Base-by-base conservation (phyloP, 2,797 vertebrate species). In the Molossus molossus region DNA sequence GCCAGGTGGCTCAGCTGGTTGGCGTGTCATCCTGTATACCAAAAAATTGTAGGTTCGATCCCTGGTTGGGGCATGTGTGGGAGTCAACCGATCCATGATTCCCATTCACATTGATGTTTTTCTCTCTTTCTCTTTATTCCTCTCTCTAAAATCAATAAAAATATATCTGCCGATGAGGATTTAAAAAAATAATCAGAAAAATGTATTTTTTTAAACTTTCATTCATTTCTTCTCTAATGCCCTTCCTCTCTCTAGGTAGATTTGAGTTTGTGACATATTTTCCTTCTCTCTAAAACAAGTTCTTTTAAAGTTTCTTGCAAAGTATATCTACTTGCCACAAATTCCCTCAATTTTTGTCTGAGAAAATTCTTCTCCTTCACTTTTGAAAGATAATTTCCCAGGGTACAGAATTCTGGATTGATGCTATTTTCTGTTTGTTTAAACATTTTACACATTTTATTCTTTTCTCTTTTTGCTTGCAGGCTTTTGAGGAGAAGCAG, bases 281-380 rank as follows among this genome's bases (percentile, higher is more conserved):
- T 75, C 53, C 58, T 81, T 75, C 70, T 67, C 60, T 50, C 82
- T 60, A 29, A 70, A 33, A 73, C 29, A 58, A 48, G 29, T 72
- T 81, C 62, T 85, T 87, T 86, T 80, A 53, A 70, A 10, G 62
- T 72, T 62, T 45, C 65, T 80, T 73, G 33, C 58, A 65, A 86
- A 18, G 58, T 29, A 81, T 18, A 72, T 65, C 57, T 50, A 73
- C 13, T 73, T 58, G 75, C 18, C 48, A 91, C 58, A 91, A 73
- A 67, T 81, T 50, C 40, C 58, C 50, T 67, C 58, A 58, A 50
- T 67, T 87, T 81, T 75, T 60, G 50, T 77, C 77, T 79, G 6
- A 81, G 37, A 75, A 75, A 65, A 48, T 11, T 13, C 57, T 55
- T 87, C 65, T 67, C 25, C n/a, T 69, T 82, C 8, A 76, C 15